These are phyloP conservation scores for Fabriciana adippe DNA, from an alignment of 2,888 invertebrate species.

Conservation along the genomic window DNA sequence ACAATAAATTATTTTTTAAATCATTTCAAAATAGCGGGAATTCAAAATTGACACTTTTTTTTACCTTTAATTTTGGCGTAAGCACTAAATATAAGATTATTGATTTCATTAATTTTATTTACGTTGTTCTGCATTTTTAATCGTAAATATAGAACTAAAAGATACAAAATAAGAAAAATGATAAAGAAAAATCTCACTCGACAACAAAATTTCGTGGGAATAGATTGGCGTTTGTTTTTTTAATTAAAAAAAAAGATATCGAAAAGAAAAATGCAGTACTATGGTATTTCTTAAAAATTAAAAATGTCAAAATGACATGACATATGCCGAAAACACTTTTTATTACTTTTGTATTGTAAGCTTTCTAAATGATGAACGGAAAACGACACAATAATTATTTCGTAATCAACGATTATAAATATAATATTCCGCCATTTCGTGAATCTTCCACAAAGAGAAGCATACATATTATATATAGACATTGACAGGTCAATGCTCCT, in stretches of 20 bases:
- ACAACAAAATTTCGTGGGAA: constrained; percentile 42
- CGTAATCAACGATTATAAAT: constrained; percentile 15
- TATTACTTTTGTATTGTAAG: neutral
- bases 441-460: constrained; percentile 34
- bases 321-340: constrained; percentile 12
- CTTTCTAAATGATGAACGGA: neutral
- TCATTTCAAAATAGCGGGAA: constrained; percentile 58
- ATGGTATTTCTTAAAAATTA: constrained; percentile 52
- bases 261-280: constrained; percentile 59
- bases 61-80: constrained; percentile 52
- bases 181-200: neutral
- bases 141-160: neutral
- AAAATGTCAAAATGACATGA: constrained; percentile 54
- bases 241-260: constrained; percentile 65
- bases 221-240: constrained; percentile 74
- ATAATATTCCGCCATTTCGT: constrained; percentile 54
- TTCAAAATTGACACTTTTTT: constrained; percentile 59
- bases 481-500: constrained; percentile 21
- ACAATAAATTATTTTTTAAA: constrained; percentile 31
- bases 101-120: constrained; percentile 28
- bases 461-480: constrained; percentile 6
- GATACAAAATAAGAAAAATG: neutral
- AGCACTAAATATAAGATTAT: constrained; percentile 26
- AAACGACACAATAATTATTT: neutral
- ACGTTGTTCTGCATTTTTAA: constrained; percentile 6